Base-by-base conservation (phyloP, 1,140 invertebrate genomes). In the Propsilocerus akamusi region DNA sequence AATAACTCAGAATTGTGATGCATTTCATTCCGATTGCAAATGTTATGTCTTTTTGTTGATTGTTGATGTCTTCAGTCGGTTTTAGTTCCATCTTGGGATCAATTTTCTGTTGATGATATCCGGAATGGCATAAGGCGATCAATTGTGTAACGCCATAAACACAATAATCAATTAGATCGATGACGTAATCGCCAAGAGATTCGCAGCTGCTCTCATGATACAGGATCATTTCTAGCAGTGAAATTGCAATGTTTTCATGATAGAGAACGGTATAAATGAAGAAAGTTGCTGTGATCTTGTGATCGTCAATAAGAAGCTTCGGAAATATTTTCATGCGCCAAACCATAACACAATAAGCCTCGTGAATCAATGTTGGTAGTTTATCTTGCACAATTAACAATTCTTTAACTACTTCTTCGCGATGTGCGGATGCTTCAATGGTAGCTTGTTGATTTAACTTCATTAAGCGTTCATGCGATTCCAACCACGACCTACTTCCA, bases 391-490 rank as follows among this genome's bases (percentile, higher is more conserved):
- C n/a, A n/a, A n/a, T n/a, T n/a, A n/a, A n/a, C n/a, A n/a, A n/a
- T n/a, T n/a, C n/a, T n/a, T n/a, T n/a, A n/a, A n/a, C n/a, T 25
- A 72, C 68, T 66, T 86, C 83, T 58, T 85, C 81, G 47, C 73
- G 72, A 54, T 78, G 61, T 23, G 68, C 66, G 11, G 67, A 71
- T 20, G 81, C 77, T 68, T 88, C 83, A 20, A 85, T 65, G 53
- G 81, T 71, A 26, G 80, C 81, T 70, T 87, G 80, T 60, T 86
- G 81, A 53, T 81, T 81, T n/a, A 88, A 59, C 60, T 85, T 79
- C 54, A 86, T 76, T 4, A 86, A 60, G 54, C 76, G 72, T 57
- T 83, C 77, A 56, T 87, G 83, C 62, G 75, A 78, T 56, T 86
- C 81, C 32, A 84, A 66, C 83, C 83, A 88, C 46, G 81, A 58